Evolutionary conservation across 2,113 vertebrate genomes (phyloP).

Genomic region (Microtus richardsoni): DNA sequence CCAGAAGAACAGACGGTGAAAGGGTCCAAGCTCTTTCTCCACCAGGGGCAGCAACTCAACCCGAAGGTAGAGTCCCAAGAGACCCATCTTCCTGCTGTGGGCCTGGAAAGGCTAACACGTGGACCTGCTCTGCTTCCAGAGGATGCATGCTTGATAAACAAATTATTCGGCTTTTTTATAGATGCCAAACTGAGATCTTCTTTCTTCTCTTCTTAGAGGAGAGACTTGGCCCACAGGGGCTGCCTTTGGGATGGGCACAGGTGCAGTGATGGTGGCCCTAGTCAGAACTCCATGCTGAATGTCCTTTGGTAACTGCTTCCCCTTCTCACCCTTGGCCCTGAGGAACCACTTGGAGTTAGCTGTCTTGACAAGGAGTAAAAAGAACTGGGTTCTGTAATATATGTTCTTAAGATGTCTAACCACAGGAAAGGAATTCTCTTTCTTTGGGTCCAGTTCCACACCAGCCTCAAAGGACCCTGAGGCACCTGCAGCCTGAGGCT

Average conservation of each 20-base stretch:
- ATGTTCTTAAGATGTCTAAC: fast-evolving
- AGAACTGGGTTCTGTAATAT: neutral
- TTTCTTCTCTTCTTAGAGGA: neutral
- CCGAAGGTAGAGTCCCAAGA: neutral
- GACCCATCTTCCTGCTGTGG: neutral
- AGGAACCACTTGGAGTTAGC: neutral
- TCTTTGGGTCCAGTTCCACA: neutral
- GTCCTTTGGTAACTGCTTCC: neutral
- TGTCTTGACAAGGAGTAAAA: neutral
- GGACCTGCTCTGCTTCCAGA: neutral
- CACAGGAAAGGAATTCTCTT: too few relatives aligned
- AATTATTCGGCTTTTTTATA: neutral
- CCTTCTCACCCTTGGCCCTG: neutral
- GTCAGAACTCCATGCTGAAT: neutral
- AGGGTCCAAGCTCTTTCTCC: neutral
- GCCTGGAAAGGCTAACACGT: fast-evolving
- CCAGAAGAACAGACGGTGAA: neutral
- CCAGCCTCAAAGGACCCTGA: neutral
- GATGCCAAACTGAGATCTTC: neutral
- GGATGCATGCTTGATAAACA: neutral
- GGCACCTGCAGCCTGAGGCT: neutral
- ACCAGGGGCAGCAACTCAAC: neutral
- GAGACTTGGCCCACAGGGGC: neutral
- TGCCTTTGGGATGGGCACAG: neutral
- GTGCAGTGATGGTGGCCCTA: neutral